phyloP scores from a whole-genome alignment of 2,888 invertebrate genomes.

The Biston stratarius region DNA sequence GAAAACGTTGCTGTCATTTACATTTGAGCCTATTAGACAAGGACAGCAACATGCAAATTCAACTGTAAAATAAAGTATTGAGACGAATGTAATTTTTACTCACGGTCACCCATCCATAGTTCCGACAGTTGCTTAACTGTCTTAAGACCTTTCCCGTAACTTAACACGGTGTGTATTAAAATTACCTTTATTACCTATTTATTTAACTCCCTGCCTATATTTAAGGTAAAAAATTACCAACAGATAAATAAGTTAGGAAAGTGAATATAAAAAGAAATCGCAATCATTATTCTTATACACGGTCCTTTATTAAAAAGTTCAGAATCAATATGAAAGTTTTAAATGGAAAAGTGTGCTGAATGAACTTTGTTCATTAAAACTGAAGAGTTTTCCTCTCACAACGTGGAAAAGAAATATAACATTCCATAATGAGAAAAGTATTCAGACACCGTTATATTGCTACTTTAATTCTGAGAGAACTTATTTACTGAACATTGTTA shows the following conservation, averaged over 20 bases:
- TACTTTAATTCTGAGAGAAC: slow-evolving; percentile 37
- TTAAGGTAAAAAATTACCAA: not conserved
- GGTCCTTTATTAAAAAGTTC: slow-evolving; percentile 68
- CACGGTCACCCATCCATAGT: too few species aligned
- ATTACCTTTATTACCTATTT: not conserved
- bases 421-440: slow-evolving; percentile 69
- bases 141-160: too few species aligned
- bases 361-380: slow-evolving; percentile 81
- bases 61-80: too few species aligned
- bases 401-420: slow-evolving; percentile 62
- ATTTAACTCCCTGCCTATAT: not conserved
- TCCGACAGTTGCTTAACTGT: too few species aligned
- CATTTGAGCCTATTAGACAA: too few species aligned
- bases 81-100: too few species aligned
- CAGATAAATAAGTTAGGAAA: not conserved
- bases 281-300: slow-evolving; percentile 45
- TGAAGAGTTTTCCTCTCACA: slow-evolving; percentile 64
- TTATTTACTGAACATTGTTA: slow-evolving; percentile 22
- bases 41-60: too few species aligned
- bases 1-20: too few species aligned
- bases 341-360: slow-evolving; percentile 77
- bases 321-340: slow-evolving; percentile 76
- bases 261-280: slow-evolving; percentile 25
- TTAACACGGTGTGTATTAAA: too few species aligned
- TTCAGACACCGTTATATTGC: slow-evolving; percentile 52